Base-by-base conservation (phyloP, 2,888 invertebrate genomes). In the Hylaea fasciaria region DNA sequence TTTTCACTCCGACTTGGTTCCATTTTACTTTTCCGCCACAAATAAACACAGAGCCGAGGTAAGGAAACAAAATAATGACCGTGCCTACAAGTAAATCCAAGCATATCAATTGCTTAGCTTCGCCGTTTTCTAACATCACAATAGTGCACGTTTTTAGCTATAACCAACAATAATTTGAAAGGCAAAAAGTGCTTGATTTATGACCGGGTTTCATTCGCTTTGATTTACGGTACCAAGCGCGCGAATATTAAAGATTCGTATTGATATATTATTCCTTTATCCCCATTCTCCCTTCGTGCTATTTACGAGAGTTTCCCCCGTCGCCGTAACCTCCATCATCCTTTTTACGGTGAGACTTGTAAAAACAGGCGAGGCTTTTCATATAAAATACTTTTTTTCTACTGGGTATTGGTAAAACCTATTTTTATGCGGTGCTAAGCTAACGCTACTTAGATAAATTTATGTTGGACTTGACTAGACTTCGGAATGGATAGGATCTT, bases 261-360 rank as follows among this genome's bases (percentile, higher is more conserved):
- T 91, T 92, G 91, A 91, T 91, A 91, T 91, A 92, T 92, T 92
- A 91, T 91, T 89, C 89, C 88, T 90, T 90, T 90, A 91, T 92
- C 89, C 91, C 83, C 80, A 85, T 89, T 91, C 85, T 88, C 87
- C 87, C 83, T 82, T 82, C 56, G 82, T 82, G 86, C 87, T 90
- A 91, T 91, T 91, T 91, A 91, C 89, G 90, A 85, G 89, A 85
- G 77, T 83, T 83, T 83, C 82, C 84, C 89, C 86, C 77, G 85
- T 88, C 86, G 87, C 89, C 88, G 87, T 91, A 91, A 90, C 89
- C 90, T 91, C 85, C 85, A 85, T 83, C 86, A 87, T 87, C 88
- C 84, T 85, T 89, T 90, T 90, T 88, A 87, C 84, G 81, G 82
- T 69, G 73, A 78, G 84, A 84, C 89, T 89, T 91, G 88, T 88